Base-by-base conservation (phyloP, 2,113 vertebrate genomes). In the Pungitius pungitius region DNA sequence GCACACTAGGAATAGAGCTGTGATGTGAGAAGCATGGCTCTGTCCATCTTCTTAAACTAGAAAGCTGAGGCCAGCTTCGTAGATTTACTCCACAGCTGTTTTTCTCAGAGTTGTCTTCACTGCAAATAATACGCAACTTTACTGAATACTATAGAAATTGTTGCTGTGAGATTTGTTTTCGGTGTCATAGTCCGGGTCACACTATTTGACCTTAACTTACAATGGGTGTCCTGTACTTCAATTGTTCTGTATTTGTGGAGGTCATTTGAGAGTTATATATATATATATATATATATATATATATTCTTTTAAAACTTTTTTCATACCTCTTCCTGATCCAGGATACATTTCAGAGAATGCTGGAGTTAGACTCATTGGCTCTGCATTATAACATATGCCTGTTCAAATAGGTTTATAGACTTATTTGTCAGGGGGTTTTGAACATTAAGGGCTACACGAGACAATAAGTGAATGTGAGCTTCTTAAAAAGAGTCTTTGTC, bases 1-100 rank as follows among this genome's bases (percentile, higher is more conserved):
- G 76, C 69, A 61, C 12, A 40, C 81, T 61, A 85, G 78, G 63
- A 88, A 87, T 83, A 85, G 75, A 76, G 66, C 24, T 9, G 15
- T 39, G 51, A 61, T 84, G 79, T 69, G 74, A 89, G 74, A 83
- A 85, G 73, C 66, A 17, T 8, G 42, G 24, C 30, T 30, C 67
- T 66, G 65, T 72, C 63, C 43, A 55, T 86, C 68, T 42, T 49
- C 39, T 49, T 18, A 52, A 75, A 67, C n/a, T 58, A 59, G 43
- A 37, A 24, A 37, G 45, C 22, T 24, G 30, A 22, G 13, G 33
- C 13, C 4, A 37, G 33, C n/a, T 64, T 24, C 26, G 47, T 11
- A 27, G 15, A 45, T 60, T 43, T 37, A 20, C 52, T 47, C 5
- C 10, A 22, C 4, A n/a, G 59, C 1, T 18, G 1, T 27, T 67